These are phyloP conservation scores for Neuroscelio doddi DNA, from an alignment of 2,888 invertebrate species.

Conservation along the genomic window DNA sequence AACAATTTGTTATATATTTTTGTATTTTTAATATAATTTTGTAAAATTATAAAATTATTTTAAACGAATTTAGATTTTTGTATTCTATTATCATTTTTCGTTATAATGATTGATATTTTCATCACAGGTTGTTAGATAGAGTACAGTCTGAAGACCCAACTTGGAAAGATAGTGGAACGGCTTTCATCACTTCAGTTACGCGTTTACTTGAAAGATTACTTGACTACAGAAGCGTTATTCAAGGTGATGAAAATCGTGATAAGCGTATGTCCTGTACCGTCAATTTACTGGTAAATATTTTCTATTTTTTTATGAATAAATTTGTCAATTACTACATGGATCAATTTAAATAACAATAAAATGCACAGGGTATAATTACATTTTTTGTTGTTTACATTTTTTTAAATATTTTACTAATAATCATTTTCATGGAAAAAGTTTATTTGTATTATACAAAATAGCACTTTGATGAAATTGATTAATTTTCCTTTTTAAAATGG, in stretches of 20 bases:
- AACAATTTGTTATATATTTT: conserved; percentile 12
- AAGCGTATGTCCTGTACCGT: conserved; percentile 98
- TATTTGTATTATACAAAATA: too few species aligned
- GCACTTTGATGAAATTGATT: too few species aligned
- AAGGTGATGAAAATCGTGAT: conserved; percentile 95
- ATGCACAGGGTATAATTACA: too few species aligned
- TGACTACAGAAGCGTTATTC: conserved; percentile 95
- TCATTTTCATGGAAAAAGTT: too few species aligned
- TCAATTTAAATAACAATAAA: too few species aligned
- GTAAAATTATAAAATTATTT: too few species aligned
- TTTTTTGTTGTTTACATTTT: too few species aligned
- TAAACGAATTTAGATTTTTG: conserved; percentile 1
- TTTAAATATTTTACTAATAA: too few species aligned
- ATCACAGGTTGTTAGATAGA: conserved; percentile 83
- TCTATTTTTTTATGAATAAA: too few species aligned
- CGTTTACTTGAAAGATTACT: conserved; percentile 88
- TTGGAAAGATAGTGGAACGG: conserved; percentile 93
- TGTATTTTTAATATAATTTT: too few species aligned
- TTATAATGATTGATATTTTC: conserved; percentile 1
- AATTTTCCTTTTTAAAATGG: too few species aligned
- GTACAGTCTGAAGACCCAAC: conserved; percentile 88
- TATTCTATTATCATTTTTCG: conserved; percentile 6
- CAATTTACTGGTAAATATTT: conserved; percentile 83
- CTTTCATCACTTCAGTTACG: conserved; percentile 94
- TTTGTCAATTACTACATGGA: too few species aligned